Evolutionary conservation across 2,888 invertebrate species (phyloP).

Genomic region (Epiblema foenella): DNA sequence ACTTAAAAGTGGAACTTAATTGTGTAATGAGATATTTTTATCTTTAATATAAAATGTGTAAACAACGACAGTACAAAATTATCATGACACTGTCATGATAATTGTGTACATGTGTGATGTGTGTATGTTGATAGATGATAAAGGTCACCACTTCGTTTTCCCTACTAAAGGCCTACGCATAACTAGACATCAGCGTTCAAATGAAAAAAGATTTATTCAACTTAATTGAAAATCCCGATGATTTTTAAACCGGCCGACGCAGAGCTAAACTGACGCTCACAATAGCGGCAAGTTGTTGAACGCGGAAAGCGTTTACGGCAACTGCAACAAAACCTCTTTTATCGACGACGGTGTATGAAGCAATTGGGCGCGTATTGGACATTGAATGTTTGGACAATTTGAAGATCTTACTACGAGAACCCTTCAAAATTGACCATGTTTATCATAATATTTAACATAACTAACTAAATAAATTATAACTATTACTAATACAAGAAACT

Average conservation of each 20-base stretch:
- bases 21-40: no score
- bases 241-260: conserved; percentile 25
- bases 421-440: background rate
- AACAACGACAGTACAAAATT: background rate
- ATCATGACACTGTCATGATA: no score
- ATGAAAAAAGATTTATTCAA: conserved; percentile 10
- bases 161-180: background rate
- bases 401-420: conserved; percentile 52
- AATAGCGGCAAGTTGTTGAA: conserved; percentile 38
- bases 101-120: no score
- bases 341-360: conserved; percentile 54
- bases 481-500: no score
- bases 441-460: no score
- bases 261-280: conserved; percentile 20
- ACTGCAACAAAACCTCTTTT: conserved; percentile 48
- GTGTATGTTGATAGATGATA: background rate
- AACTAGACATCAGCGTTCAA: conserved; percentile 1
- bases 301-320: conserved; percentile 33
- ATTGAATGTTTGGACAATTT: conserved; percentile 65
- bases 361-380: conserved; percentile 54
- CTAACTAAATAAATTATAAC: no score
- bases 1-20: no score
- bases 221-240: conserved; percentile 26
- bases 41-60: no score
- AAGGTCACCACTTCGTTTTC: background rate